Evolutionary conservation across 2,797 vertebrate species (phyloP), one percentile per base, ranked within the genome.

Genomic region (Columba guinea): DNA sequence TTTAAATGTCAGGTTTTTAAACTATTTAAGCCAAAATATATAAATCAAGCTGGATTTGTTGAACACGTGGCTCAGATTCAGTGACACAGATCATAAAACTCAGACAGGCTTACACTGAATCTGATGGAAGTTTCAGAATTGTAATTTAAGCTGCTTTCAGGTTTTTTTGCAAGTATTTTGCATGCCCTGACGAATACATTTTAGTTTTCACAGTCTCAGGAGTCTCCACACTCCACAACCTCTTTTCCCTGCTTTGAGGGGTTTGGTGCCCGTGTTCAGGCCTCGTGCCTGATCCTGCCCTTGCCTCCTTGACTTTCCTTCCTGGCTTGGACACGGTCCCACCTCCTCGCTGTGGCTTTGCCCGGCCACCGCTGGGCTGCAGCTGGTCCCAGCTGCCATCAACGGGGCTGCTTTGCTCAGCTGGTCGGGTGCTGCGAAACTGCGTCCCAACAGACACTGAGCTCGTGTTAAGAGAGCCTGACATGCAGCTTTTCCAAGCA

Each of bases 41-140:
- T 41, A 52, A 85, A 68, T 39, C 28, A 74, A 49, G 23, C 34
- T 63, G 89, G 44, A 89, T 67, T 76, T 73, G n/a, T 55, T 84
- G 73, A 92, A 89, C 44, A 70, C 51, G 41, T 27, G 44, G 63
- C 63, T 88, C 52, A 87, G n/a, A 27, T 82, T 88, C 83, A 70
- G 34, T 55, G 56, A 79, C 41, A 41, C 14, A 85, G 28, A 48
- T 74, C n/a, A 64, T 46, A 79, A 87, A 93, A 85, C 34, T 63
- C 56, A 82, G 37, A 18, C 34, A 87, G 68, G 49, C 44, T 80
- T 74, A 74, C 19, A 79, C 6, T 85, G 75, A 89, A 60, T 59
- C 46, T 56, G 67, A 76, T 75, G 59, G 26, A 13, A 49, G 52
- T 63, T 83, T 90, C 71, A 84, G 18, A 63, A 80, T 48, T 87